These are phyloP conservation scores for Atractosteus spatula DNA, from an alignment of 2,113 vertebrate species.

Conservation along the genomic window DNA sequence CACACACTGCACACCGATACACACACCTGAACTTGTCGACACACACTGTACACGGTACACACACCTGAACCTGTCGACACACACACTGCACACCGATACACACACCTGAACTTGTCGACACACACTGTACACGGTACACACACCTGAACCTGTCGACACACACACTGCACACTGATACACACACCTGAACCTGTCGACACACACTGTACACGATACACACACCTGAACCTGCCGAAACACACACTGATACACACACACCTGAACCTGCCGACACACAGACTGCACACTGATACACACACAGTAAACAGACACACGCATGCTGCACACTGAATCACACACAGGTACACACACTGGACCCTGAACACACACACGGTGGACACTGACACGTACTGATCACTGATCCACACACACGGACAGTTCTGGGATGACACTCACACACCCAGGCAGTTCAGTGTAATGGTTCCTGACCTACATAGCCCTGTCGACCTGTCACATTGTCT, in stretches of 20 bases:
- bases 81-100: slow-evolving; percentile 43
- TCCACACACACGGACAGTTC: not conserved
- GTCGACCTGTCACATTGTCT: too few species aligned
- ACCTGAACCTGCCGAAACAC: not conserved
- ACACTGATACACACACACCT: slow-evolving; percentile 41
- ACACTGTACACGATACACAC: slow-evolving; percentile 42
- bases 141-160: not conserved
- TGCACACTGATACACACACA: not conserved
- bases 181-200: slow-evolving; percentile 45
- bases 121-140: slow-evolving; percentile 40
- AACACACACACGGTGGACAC: not conserved
- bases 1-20: too few species aligned
- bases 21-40: too few species aligned
- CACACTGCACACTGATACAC: slow-evolving; percentile 12
- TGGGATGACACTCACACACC: not conserved
- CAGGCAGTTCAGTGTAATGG: not conserved
- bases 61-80: too few species aligned
- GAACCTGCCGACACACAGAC: too few species aligned
- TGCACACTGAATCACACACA: not conserved
- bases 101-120: slow-evolving; percentile 2
- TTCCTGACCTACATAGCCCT: too few species aligned
- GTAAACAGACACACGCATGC: not conserved
- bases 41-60: too few species aligned
- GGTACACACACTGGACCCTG: not conserved
- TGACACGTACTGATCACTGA: too few species aligned